Base-by-base conservation (phyloP, 2,888 invertebrate species). In the Hyalella azteca region DNA sequence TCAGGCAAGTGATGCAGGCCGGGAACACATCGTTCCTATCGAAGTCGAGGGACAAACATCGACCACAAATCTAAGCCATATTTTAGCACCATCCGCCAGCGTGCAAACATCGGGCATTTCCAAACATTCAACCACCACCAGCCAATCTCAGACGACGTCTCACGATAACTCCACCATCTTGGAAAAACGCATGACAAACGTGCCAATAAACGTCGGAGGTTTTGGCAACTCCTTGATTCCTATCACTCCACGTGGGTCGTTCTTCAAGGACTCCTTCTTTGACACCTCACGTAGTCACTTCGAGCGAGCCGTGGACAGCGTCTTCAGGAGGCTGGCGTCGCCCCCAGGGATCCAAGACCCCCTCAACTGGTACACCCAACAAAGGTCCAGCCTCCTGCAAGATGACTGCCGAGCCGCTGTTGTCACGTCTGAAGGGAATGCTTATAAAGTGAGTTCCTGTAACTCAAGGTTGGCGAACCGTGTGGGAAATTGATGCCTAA, bases 211-310 rank as follows among this genome's bases (percentile, higher is more conserved):
- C 45, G 22, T 22, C n/a, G 13, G 45, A n/a, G n/a, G n/a, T 39
- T 45, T 75, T 29, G n/a, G n/a, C 11, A 75, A 75, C 45, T 75
- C 75, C 13, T 22, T 75, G n/a, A 26, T 82, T 3, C 81, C 81
- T n/a, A 77, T 83, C 75, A 73, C 77, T 9, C 60, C 79, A 3
- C 73, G 49, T 45, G 83, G 83, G 13, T 73, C 76, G 13, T 84
- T 81, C 78, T 81, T 82, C 78, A 54, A 82, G 15, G 84, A 84
- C 77, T 81, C 81, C 26, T 82, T 78, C 78, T 81, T 84, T 66
- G 81, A 79, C 32, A 66, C 78, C 29, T 73, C 73, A 7, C 78
- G 82, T 13, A 26, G 66, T 22, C 48, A 81, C 59, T 84, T 82
- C 60, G 77, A 82, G 50, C 36, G 48, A 4, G 78, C 81, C 15